These are phyloP conservation scores for Nycteola revayana DNA, from an alignment of 2,888 invertebrate genomes.

Conservation along the genomic window DNA sequence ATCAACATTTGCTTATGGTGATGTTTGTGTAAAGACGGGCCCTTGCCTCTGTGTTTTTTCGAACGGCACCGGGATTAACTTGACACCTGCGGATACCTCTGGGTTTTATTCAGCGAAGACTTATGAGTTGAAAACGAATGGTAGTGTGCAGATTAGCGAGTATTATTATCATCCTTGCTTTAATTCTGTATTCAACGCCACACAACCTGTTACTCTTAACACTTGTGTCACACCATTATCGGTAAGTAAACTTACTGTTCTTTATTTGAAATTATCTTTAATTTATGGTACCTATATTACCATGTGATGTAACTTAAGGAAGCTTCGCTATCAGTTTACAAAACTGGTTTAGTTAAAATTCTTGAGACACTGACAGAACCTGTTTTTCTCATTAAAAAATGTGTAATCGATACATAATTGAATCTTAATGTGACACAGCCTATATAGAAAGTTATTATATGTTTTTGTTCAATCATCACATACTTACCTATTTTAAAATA, in stretches of 20 bases:
- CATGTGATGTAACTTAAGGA: too few species aligned
- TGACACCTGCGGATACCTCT: conserved; percentile 49
- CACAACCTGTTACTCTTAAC: conserved; percentile 16
- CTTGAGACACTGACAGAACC: conserved; percentile 17
- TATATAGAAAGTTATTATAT: too few species aligned
- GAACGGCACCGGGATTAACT: conserved; percentile 75
- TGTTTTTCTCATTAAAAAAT: conserved; percentile 21
- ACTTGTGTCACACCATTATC: conserved; percentile 48
- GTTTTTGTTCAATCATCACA: too few species aligned
- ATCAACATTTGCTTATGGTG: conserved; percentile 36
- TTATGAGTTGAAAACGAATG: conserved; percentile 37
- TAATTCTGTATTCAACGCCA: conserved; percentile 44
- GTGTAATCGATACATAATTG: conserved; percentile 13
- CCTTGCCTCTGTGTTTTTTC: conserved; percentile 69
- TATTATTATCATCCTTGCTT: conserved; percentile 71
- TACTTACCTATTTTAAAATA: too few species aligned
- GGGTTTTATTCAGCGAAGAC: conserved; percentile 50
- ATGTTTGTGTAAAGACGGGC: conserved; percentile 56
- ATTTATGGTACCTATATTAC: too few species aligned
- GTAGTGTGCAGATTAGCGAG: conserved; percentile 44
- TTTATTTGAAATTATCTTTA: too few species aligned
- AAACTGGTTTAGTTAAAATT: not conserved
- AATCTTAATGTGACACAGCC: conserved; percentile 4
- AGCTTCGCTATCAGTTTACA: too few species aligned
- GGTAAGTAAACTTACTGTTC: too few species aligned